A percentile compares a stretch with the other conserved stretches of the same genome.
phyloP scores from a whole-genome alignment of 2,113 vertebrate species.

The Oenanthe melanoleuca region DNA sequence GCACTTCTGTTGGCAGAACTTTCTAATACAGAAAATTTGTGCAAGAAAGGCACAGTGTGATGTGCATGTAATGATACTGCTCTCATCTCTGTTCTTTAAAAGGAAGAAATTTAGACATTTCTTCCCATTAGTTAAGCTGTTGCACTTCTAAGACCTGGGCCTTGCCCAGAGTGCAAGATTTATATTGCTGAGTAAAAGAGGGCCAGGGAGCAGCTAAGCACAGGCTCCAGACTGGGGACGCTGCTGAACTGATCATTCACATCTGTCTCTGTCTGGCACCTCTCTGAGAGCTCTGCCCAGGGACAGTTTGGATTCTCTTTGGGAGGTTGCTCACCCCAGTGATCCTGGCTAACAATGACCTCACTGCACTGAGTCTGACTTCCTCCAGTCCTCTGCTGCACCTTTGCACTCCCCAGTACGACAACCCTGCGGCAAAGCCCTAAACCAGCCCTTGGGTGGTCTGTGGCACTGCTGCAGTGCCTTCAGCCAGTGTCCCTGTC shows the following conservation, averaged over 20 bases:
- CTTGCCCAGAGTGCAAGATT: not conserved
- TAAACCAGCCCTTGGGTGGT: not conserved
- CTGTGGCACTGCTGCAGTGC: not conserved
- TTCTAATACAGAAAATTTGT: not conserved
- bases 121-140: not conserved
- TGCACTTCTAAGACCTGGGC: not conserved
- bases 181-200: not conserved
- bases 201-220: not conserved
- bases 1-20: not conserved
- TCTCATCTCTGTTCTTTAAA: not conserved
- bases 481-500: not conserved
- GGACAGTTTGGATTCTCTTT: not conserved
- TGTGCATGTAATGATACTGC: not conserved
- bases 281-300: not conserved
- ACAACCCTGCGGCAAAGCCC: fast-evolving
- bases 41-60: not conserved
- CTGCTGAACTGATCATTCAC: not conserved
- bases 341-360: not conserved
- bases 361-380: not conserved
- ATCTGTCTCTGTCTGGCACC: not conserved
- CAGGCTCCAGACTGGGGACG: not conserved
- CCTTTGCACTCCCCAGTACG: fast-evolving
- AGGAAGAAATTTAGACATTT: not conserved
- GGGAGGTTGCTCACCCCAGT: not conserved
- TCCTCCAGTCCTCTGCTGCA: not conserved